Conservation (phyloP, 1,140 invertebrate species). For the Amyelois transitella region DNA sequence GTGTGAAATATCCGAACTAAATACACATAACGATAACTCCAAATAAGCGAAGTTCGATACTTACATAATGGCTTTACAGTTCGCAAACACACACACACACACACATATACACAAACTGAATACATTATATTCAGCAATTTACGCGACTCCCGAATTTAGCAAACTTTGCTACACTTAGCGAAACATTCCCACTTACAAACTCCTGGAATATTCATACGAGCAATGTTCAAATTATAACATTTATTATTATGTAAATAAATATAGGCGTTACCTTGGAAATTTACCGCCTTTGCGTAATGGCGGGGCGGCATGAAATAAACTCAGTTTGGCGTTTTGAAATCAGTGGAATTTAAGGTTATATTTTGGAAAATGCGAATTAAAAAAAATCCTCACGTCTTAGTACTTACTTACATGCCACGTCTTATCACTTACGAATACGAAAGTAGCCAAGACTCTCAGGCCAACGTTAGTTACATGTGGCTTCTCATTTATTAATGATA, state of each 20-base stretch:
- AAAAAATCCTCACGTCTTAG: no score
- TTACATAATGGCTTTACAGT: not conserved
- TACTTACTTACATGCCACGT: no score
- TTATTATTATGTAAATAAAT: constrained; percentile 24
- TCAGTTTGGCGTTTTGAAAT: no score
- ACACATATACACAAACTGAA: not conserved
- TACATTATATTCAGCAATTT: not conserved
- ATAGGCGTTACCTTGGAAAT: constrained; percentile 9
- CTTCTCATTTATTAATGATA: no score
- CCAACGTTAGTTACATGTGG: no score
- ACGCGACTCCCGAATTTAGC: not conserved
- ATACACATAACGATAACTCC: not conserved
- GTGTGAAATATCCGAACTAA: no score
- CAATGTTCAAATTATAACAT: constrained; percentile 19
- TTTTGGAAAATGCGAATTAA: not conserved
- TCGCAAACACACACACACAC: not conserved
- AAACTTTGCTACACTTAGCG: not conserved
- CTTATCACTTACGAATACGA: no score
- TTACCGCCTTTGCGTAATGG: constrained; percentile 16
- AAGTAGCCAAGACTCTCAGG: no score
- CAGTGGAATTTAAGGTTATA: no score
- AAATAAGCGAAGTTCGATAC: not conserved
- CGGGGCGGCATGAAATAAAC: not conserved
- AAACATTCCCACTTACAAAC: constrained; percentile 2
- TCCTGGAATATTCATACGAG: constrained; percentile 20